These are phyloP conservation scores for Tiliqua scincoides DNA, from an alignment of 2,113 vertebrate species.

Conservation along the genomic window DNA sequence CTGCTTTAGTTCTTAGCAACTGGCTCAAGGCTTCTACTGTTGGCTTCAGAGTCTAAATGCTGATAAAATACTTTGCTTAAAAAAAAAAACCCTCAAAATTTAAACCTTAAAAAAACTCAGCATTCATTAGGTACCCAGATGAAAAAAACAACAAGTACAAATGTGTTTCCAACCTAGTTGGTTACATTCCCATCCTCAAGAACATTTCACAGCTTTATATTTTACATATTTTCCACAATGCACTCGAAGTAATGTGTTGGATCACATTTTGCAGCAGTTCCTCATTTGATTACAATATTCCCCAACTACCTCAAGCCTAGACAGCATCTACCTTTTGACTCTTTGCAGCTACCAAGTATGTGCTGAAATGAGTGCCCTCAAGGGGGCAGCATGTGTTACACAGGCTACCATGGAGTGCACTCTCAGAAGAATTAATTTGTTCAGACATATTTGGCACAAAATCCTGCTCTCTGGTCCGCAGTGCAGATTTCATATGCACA, in stretches of 20 bases:
- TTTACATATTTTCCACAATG: not conserved
- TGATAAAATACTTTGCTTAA: not conserved
- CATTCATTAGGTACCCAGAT: not conserved
- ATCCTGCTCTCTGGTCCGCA: not conserved
- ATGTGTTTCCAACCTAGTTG: not conserved
- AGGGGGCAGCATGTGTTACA: accelerated
- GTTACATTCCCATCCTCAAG: not conserved
- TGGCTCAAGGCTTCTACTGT: constrained; percentile 16
- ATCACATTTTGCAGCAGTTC: not conserved
- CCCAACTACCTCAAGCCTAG: not conserved
- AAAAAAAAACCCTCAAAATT: not conserved
- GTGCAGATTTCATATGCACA: constrained; percentile 15
- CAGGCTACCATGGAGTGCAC: accelerated
- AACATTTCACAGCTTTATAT: not conserved
- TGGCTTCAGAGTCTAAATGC: not conserved
- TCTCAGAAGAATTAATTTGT: accelerated
- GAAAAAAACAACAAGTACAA: not conserved
- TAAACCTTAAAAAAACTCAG: not conserved
- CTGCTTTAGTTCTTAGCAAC: constrained; percentile 25
- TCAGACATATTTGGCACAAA: constrained; percentile 1
- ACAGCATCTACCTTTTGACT: not conserved
- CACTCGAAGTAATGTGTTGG: not conserved
- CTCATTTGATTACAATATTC: not conserved
- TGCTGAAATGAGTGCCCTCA: not conserved
- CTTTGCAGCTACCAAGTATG: not conserved